Evolutionary conservation across 2,113 vertebrate genomes (phyloP), one percentile per base, ranked within the genome.

Genomic region (Condylura cristata): DNA sequence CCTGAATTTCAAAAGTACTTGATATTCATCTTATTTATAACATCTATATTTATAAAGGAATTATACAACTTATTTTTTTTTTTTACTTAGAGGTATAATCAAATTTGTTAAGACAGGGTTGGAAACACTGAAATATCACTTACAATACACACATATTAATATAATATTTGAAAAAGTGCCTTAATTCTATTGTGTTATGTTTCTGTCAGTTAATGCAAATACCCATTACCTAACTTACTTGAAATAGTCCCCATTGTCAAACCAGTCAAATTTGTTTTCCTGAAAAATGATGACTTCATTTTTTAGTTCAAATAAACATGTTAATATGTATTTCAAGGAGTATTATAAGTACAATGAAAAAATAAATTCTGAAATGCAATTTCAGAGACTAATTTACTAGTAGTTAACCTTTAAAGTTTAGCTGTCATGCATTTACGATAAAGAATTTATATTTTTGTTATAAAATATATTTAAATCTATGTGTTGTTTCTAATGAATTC

Each of bases 391-490:
- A 78, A 4, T 71, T 84, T 72, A 51, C 63, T 66, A 72, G 32
- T 58, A 83, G 22, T 13, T 44, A 9, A 3, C 13, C 9, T 63
- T 86, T 86, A 28, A 30, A n/a, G 79, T 88, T 78, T 46, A 94
- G 82, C 7, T 89, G 9, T 13, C 72, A 0, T 51, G 20, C 44
- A 30, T 39, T 78, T 87, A 60, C 32, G 71, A 18, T 90, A 90
- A 68, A 63, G 79, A 63, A 83, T 90, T 46, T 79, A 4, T 3
- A 94, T 48, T 70, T 91, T 87, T 76, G 18, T 93, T 76, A 78
- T 51, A 89, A 92, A 56, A 75, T 41, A 2, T 41, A 12, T 81
- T 24, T 10, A 74, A 60, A 48, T 82, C 28, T 63, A 20, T 11
- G 6, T 37, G 10, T 68, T 70, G 9, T 72, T 93, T 87, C 34